Base-by-base conservation (phyloP, 2,888 invertebrate genomes). In the Teinopalpus imperialis region DNA sequence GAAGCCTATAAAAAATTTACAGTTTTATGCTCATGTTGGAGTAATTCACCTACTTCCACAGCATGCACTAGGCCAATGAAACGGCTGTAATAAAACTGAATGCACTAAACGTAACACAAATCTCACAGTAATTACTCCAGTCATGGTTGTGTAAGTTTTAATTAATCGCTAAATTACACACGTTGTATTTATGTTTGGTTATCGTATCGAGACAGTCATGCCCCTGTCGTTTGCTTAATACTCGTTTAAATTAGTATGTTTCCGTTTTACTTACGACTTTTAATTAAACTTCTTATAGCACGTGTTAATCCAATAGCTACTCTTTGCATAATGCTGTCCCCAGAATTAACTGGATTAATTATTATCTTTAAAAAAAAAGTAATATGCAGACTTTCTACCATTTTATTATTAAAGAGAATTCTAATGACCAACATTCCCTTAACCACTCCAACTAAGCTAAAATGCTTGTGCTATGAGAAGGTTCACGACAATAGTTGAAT, bases 91-190 rank as follows among this genome's bases (percentile, higher is more conserved):
- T 73, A 73, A 73, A 75, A 68, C 57, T 54, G 58, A 63, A 72
- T 68, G 73, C 72, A 70, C 68, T 71, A 69, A 73, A 73, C 65
- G 68, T 69, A 71, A 71, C 72, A 77, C 71, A 78, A 80, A 74
- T 76, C 75, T 69, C 65, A 53, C 29, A 52, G 76, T 69, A 82
- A 86, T 83, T 81, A 82, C 80, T 63, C 59, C 58, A 66, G 86
- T 79, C 74, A 83, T 76, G 86, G 76, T 69, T 81, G 77, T 83
- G 77, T 80, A 76, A 78, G 66, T 85, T 87, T 86, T 85, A 85
- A 87, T 87, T 86, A 86, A 83, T 85, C 85, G 83, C 64, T 79
- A 74, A 81, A 86, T 86, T 86, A 86, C 83, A 77, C 75, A 69
- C 66, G 72, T 73, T 69, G 57, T 66, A 60, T 74, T 74, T 72